Conservation (phyloP, 2,888 invertebrate species). For the Hydropsyche betteni region DNA sequence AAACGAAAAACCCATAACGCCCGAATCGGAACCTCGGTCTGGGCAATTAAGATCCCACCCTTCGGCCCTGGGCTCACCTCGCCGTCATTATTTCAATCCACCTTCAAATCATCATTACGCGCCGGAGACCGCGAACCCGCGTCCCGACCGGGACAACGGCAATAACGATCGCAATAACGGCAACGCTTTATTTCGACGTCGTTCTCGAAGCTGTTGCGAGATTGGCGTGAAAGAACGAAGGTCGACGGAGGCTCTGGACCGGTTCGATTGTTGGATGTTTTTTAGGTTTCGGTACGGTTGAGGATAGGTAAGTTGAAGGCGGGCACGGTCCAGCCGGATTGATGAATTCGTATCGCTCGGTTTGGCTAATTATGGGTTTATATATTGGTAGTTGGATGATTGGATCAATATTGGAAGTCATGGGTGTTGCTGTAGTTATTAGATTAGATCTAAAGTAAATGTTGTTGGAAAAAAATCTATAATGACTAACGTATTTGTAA, state of each 20-base stretch:
- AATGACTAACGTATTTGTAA: too few relatives aligned
- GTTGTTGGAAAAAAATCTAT: too few relatives aligned
- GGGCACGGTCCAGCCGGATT: too few relatives aligned
- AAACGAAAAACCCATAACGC: slow-evolving; percentile 46
- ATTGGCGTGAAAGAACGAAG: slow-evolving; percentile 43
- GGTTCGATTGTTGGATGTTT: not conserved
- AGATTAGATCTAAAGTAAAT: too few relatives aligned
- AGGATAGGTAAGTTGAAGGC: too few relatives aligned
- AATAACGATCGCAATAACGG: slow-evolving; percentile 40
- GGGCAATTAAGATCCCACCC: slow-evolving; percentile 37
- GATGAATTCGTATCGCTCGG: too few relatives aligned
- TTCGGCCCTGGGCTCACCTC: slow-evolving; percentile 18
- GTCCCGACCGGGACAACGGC: not conserved
- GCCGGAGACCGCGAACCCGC: slow-evolving; percentile 28
- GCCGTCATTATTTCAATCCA: slow-evolving; percentile 44
- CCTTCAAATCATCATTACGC: slow-evolving; percentile 41
- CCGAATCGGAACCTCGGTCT: slow-evolving; percentile 35
- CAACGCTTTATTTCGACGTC: slow-evolving; percentile 43
- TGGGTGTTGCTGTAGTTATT: too few relatives aligned
- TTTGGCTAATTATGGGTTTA: too few relatives aligned
- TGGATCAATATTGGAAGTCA: too few relatives aligned
- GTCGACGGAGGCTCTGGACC: slow-evolving; percentile 34
- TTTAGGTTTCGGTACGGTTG: too few relatives aligned
- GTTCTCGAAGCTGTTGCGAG: slow-evolving; percentile 33
- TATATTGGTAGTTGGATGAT: too few relatives aligned